Conservation (phyloP, 2,888 invertebrate genomes). For the Melolontha melolontha region DNA sequence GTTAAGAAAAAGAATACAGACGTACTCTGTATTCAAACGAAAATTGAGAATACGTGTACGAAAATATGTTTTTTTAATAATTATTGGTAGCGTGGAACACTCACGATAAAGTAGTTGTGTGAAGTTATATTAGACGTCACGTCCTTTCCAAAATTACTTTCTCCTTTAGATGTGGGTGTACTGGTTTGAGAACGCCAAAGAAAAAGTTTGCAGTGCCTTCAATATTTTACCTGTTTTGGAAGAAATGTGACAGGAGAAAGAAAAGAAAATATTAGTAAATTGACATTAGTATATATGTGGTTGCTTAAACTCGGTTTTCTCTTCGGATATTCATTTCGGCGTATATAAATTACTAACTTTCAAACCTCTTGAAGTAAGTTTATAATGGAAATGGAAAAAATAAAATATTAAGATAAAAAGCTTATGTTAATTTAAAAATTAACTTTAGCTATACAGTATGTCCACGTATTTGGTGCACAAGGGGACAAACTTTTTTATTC, state of each 20-base stretch:
- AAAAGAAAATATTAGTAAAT: not conserved
- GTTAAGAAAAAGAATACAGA: too few species aligned
- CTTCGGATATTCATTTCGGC: not conserved
- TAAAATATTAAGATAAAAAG: too few species aligned
- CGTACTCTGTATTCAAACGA: too few species aligned
- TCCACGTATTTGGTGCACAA: too few species aligned
- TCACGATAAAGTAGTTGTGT: not conserved
- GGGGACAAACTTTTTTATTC: too few species aligned
- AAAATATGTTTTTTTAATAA: too few species aligned
- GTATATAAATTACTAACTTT: not conserved
- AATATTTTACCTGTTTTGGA: not conserved
- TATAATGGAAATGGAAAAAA: too few species aligned
- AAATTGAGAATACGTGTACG: not conserved
- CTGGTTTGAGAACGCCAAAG: not conserved
- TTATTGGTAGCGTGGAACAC: too few species aligned
- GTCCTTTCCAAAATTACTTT: not conserved
- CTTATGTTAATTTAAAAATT: too few species aligned
- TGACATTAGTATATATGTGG: not conserved
- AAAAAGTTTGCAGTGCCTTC: conserved; percentile 9
- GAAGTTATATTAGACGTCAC: not conserved
- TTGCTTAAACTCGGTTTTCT: not conserved
- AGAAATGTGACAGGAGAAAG: not conserved
- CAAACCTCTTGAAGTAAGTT: too few species aligned
- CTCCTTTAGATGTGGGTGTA: not conserved
- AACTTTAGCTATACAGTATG: too few species aligned